Evolutionary conservation across 2,113 vertebrate genomes (phyloP), one percentile per base, ranked within the genome.

Genomic region (Numida meleagris): DNA sequence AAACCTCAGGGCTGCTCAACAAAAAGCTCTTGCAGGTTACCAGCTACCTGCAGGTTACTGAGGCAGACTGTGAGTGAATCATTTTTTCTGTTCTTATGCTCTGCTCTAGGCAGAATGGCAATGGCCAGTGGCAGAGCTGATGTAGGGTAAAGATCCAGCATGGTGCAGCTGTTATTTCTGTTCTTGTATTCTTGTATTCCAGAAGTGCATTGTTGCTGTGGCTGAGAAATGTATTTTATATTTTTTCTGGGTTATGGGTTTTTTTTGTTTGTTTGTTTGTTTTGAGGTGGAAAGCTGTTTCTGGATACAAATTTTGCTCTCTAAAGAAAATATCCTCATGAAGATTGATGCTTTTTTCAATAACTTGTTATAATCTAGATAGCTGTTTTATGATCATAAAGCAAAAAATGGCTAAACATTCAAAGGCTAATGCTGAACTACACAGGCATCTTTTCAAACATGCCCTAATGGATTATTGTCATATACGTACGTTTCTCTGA

Each of bases 271-370:
- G 7, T 18, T 48, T 48, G 18, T 43, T 43, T 79, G 2, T 91
- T 86, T 73, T 84, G 53, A 94, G 80, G 73, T 88, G 76, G 94
- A 95, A 92, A 94, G 25, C 29, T 83, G 33, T 65, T 71, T 93
- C 58, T 67, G 85, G 43, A 78, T 38, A 86, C 23, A 87, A 65
- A 3, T 55, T 86, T 77, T 2, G 46, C 65, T 94, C 97, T 95
- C n/a, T n/a, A 24, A 94, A 82, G 38, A 50, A 93, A 62, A 76
- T 10, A 42, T 10, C 34, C 42, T 93, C 72, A 23, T 57, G 19
- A 89, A 72, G 81, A 79, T 48, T 62, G 71, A 33, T 1, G 34
- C 45, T 91, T 89, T 51, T 82, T 77, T 95, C 46, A 1, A 36
- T 23, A 61, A 23, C 5, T 75, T 87, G 58, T 78, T 72, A 82